phyloP scores from a whole-genome alignment of 2,113 vertebrate genomes.

The Oriolus oriolus region DNA sequence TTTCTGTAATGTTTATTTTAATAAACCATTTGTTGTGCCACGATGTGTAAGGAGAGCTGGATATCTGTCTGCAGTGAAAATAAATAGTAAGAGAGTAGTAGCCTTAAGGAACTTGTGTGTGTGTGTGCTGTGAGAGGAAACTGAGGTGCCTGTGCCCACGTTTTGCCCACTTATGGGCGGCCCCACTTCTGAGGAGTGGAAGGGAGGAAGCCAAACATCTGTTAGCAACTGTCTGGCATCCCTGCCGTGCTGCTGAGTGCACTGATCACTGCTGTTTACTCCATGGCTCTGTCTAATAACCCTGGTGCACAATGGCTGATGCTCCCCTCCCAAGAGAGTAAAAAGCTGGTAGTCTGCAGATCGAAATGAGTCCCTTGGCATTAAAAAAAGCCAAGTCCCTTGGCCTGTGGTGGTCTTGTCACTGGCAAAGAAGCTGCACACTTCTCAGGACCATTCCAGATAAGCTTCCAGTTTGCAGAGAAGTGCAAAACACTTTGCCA shows the following conservation, averaged over 20 bases:
- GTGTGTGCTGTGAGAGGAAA: neutral
- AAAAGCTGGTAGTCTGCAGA: neutral
- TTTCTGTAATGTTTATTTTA: neutral
- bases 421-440: fast-evolving
- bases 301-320: fast-evolving
- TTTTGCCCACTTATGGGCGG: neutral
- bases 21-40: fast-evolving
- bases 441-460: fast-evolving
- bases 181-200: fast-evolving
- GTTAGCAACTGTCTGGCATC: neutral
- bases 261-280: neutral
- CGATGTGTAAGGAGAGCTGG: no score
- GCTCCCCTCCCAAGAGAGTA: fast-evolving
- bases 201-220: neutral
- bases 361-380: neutral
- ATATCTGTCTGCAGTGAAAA: neutral
- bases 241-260: neutral
- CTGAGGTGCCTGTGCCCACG: neutral
- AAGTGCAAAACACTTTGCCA: neutral
- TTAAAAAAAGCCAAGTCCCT: no score
- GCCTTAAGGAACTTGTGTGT: fast-evolving
- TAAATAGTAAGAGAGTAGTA: no score
- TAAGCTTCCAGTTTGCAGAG: neutral
- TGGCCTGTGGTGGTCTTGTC: neutral
- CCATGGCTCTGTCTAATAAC: fast-evolving